Evolutionary conservation across 2,888 invertebrate genomes (phyloP).

Genomic region (Netelia inedita): DNA sequence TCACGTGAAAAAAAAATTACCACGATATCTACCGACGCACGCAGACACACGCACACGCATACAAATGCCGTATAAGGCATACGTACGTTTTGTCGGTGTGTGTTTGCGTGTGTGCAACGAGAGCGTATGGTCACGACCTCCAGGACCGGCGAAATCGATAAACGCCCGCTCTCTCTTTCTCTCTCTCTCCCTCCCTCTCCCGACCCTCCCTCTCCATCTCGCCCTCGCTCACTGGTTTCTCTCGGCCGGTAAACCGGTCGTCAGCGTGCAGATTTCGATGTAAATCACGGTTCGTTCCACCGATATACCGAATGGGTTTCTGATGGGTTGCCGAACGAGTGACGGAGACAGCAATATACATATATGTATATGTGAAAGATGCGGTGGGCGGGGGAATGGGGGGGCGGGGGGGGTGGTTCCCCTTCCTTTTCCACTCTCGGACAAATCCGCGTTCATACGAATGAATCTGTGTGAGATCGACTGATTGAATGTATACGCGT

Average conservation of each 20-base stretch:
- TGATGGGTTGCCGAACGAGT: conserved; percentile 58
- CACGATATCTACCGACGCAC: not conserved
- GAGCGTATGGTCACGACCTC: conserved; percentile 60
- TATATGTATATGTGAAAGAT: conserved; percentile 11
- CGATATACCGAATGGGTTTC: conserved; percentile 69
- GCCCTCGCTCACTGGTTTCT: conserved; percentile 30
- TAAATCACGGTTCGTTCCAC: conserved; percentile 77
- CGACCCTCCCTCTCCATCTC: not conserved
- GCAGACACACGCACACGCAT: not conserved
- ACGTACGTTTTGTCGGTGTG: conserved; percentile 23
- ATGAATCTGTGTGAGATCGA: conserved; percentile 24
- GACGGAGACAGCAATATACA: conserved; percentile 31
- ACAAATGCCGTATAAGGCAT: not conserved
- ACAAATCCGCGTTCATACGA: conserved; percentile 1
- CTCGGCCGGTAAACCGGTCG: conserved; percentile 68
- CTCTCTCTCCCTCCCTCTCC: conserved; percentile 34
- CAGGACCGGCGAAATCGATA: conserved; percentile 69
- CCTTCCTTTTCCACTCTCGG: not conserved
- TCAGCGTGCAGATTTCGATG: conserved; percentile 75
- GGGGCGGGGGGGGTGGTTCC: conserved; percentile 6
- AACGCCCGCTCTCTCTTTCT: conserved; percentile 48
- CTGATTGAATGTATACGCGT: conserved; percentile 53
- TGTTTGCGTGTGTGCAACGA: conserved; percentile 45
- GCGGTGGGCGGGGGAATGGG: conserved; percentile 15
- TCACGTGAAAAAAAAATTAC: not conserved